Evolutionary conservation across 1,140 invertebrate species (phyloP), one percentile per base, ranked within the genome.

Genomic region (Drosophila rufa): DNA sequence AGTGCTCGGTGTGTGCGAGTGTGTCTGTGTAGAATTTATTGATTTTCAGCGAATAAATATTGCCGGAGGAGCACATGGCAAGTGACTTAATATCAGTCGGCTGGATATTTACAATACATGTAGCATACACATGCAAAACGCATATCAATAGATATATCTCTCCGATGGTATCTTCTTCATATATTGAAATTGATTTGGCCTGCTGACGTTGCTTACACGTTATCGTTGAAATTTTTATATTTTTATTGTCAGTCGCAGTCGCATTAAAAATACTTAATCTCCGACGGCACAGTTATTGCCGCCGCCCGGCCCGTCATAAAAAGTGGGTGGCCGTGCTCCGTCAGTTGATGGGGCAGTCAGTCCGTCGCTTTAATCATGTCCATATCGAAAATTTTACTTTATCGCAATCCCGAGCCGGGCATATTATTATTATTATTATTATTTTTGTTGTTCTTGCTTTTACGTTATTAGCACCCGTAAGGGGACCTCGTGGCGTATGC

Each of bases 261-360:
- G 85, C 85, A 90, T 90, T 90, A 90, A 90, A 90, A 90, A 90
- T 90, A 90, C 85, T 90, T 90, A 90, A 90, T 90, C 85, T 90
- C 67, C 60, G 55, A 70, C 71, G 73, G 78, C 81, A 66, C 36
- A 85, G 86, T 84, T 87, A 86, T 91, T 80, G 73, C 61, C 70
- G 36, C 66, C 66, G 67, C 64, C 70, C 66, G 67, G 57, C 70
- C 42, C 45, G 48, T 38, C 57, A 51, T 57, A 70, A 68, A 70
- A 65, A 42, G 58, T 42, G 40, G 42, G 46, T 30, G 22, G 15
- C 25, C 43, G 60, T 33, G 36, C 19, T 55, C 53, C 38, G 53
- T 40, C 53, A 11, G 53, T 55, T 19, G 57, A 36, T 47, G 74
- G 50, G 78, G 22, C 59, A 60, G 74, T 59, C 47, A 60, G 74